Conservation (phyloP, 2,113 vertebrate genomes). For the Antechinus stuartii region DNA sequence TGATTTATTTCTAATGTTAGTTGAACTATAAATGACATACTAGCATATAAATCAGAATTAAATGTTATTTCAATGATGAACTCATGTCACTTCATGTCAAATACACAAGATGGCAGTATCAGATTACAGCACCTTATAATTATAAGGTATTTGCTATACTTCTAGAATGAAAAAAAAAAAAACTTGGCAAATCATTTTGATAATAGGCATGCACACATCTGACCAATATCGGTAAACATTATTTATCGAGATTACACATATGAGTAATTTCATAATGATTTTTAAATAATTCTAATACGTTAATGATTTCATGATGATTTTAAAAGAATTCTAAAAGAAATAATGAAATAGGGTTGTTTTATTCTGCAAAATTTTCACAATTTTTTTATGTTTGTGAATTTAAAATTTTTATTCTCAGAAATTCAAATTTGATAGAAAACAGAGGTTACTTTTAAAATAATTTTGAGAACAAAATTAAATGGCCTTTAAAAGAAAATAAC, state of each 20-base stretch:
- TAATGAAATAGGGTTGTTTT: background rate
- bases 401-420: slow-evolving; percentile 3
- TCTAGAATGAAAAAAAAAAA: slow-evolving; percentile 3
- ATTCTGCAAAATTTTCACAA: background rate
- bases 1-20: background rate
- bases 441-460: slow-evolving; percentile 24
- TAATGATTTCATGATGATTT: background rate
- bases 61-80: background rate
- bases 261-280: background rate
- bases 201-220: background rate
- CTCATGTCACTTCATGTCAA: slow-evolving; percentile 66
- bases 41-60: background rate
- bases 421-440: slow-evolving; percentile 4
- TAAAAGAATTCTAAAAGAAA: slow-evolving; percentile 6
- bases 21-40: background rate
- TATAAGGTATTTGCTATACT: slow-evolving; percentile 31
- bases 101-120: slow-evolving; percentile 69
- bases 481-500: background rate
- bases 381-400: slow-evolving; percentile 16
- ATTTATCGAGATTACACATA: background rate
- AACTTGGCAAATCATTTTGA: slow-evolving; percentile 2
- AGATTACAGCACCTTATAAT: slow-evolving; percentile 54
- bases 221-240: background rate
- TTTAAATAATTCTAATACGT: background rate
- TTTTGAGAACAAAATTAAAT: slow-evolving; percentile 23